These are phyloP conservation scores for Eremobia ochroleuca DNA, from an alignment of 2,888 invertebrate species.

Conservation along the genomic window DNA sequence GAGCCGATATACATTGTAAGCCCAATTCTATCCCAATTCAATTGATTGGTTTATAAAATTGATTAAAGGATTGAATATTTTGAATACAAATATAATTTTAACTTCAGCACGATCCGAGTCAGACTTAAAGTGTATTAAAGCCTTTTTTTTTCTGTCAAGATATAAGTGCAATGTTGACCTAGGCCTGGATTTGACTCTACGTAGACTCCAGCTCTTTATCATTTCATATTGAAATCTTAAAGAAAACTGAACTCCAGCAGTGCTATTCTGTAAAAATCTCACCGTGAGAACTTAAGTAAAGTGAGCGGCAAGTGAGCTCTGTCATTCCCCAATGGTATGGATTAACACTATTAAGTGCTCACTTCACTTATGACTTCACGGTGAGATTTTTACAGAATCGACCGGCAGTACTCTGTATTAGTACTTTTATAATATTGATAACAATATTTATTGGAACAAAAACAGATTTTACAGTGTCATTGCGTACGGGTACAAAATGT, in stretches of 20 bases:
- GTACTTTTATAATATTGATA: neutral
- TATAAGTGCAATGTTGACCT: neutral
- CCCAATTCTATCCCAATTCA: constrained; percentile 19
- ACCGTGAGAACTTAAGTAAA: too few relatives aligned
- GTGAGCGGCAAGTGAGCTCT: too few relatives aligned
- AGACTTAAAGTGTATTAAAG: neutral
- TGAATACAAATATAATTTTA: neutral
- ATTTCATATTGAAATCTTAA: neutral
- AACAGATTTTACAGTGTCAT: neutral
- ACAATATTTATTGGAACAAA: neutral
- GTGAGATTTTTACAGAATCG: too few relatives aligned
- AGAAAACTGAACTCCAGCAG: neutral
- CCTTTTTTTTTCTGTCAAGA: neutral
- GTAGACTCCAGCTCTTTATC: neutral
- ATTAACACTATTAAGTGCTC: too few relatives aligned
- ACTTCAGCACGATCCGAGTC: neutral
- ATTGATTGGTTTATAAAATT: constrained; percentile 9
- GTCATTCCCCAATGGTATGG: too few relatives aligned
- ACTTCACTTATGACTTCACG: too few relatives aligned
- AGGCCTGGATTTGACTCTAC: neutral
- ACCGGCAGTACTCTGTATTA: too few relatives aligned
- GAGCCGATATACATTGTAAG: constrained; percentile 2
- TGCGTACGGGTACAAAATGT: neutral
- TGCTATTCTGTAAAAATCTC: too few relatives aligned
- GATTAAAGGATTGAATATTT: constrained; percentile 18